Base-by-base conservation (phyloP, 2,113 vertebrate genomes). In the Diadophis punctatus region DNA sequence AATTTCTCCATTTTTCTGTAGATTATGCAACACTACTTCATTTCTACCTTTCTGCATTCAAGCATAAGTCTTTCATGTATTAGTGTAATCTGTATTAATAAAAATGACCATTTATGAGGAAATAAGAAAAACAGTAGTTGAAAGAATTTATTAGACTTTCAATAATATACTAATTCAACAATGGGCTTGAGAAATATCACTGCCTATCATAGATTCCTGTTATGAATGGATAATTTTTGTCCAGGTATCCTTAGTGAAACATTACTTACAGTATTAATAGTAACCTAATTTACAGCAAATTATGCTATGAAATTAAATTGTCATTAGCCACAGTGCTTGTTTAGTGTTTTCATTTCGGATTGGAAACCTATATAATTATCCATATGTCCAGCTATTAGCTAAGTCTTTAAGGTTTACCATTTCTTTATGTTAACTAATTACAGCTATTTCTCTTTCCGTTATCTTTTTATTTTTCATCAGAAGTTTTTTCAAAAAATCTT, bases 351-450 rank as follows among this genome's bases (percentile, higher is more conserved):
- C 96, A 95, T 96, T 92, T 94, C 95, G 90, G 87, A 94, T 97
- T 97, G 96, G 96, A 92, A 56, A 87, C 49, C 93, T 94, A n/a
- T 93, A 92, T 94, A 96, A 95, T 91, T 93, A 95, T 93, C 96
- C 96, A 96, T 96, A 96, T 97, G 96, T 93, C 96, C 93, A 94
- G 91, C 96, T 96, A 97, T 97, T 96, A 96, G 95, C 94, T 96
- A 95, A 96, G 89, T 90, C 94, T 74, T 92, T 97, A 97, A 97
- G 96, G 93, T 94, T 93, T 74, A 89, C 49, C 30, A 30, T 34
- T 34, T 80, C 95, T 51, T 3, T 96, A 92, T 93, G 90, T 95
- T 91, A 96, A 94, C 93, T 96, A 94, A 96, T 97, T 91, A 74
- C 12, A 80, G 63, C 89, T 91, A 39, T 53, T 51, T 84, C 5